A percentile compares a stretch with the other conserved stretches of the same genome.
phyloP scores from a whole-genome alignment of 1,140 invertebrate species.

The Cherax destructor region DNA sequence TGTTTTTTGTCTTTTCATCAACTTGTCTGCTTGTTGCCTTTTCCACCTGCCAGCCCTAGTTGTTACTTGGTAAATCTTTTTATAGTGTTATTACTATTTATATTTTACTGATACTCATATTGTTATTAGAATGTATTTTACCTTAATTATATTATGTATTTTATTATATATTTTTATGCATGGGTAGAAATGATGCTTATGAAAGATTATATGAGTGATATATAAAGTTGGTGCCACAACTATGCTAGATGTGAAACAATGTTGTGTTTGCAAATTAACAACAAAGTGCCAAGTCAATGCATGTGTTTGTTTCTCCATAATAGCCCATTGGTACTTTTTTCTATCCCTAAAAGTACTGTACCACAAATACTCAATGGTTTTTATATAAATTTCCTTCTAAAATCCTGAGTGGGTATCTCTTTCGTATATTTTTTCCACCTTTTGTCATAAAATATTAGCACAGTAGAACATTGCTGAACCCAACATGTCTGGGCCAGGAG shows the following conservation, averaged over 20 bases:
- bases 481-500: no score
- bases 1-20: no score
- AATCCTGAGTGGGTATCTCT: no score
- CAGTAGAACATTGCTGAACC: no score
- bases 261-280: slow-evolving; percentile 61
- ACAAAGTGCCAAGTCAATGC: slow-evolving; percentile 66
- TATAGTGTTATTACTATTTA: slow-evolving; percentile 23
- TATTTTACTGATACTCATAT: background rate
- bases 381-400: no score
- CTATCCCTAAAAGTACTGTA: background rate
- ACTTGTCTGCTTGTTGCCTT: no score
- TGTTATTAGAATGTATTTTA: slow-evolving; percentile 29
- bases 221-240: slow-evolving; percentile 30
- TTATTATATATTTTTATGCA: slow-evolving; percentile 53
- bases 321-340: background rate
- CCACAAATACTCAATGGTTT: no score
- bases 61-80: background rate
- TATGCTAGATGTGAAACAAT: slow-evolving; percentile 23
- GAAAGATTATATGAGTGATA: slow-evolving; percentile 24
- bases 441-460: no score
- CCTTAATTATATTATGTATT: slow-evolving; percentile 2
- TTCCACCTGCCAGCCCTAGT: background rate
- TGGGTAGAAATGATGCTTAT: slow-evolving; percentile 64
- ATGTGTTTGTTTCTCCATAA: slow-evolving; percentile 66
- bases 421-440: no score